Evolutionary conservation across 2,888 invertebrate species (phyloP).

Genomic region (Pardosa pseudoannulata): DNA sequence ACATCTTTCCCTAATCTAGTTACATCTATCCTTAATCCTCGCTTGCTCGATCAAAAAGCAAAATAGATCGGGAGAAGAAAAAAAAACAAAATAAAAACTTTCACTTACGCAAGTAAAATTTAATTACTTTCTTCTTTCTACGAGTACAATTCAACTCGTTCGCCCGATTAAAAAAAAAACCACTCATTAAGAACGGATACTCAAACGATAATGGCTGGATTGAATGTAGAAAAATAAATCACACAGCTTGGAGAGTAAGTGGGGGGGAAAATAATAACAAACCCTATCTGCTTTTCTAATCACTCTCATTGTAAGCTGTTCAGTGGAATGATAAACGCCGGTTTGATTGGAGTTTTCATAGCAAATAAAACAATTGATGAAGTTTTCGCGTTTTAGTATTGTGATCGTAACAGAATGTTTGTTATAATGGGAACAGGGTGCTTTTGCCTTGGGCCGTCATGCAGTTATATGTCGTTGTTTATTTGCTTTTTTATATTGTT

Average conservation of each 20-base stretch:
- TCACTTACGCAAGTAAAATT: neutral
- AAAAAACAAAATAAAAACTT: no score
- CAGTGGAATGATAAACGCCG: neutral
- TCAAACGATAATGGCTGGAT: neutral
- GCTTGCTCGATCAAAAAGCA: neutral
- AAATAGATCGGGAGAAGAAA: no score
- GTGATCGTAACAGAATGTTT: neutral
- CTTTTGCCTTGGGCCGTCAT: neutral
- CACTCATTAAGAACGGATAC: neutral
- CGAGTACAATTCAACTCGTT: no score
- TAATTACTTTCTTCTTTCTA: neutral
- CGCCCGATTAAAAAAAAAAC: no score
- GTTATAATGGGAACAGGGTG: neutral
- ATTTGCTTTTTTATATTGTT: no score
- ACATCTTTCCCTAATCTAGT: neutral
- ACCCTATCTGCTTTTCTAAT: neutral
- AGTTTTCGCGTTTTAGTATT: neutral
- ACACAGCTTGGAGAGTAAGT: neutral
- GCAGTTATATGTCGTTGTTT: no score
- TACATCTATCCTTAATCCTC: neutral
- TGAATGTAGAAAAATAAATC: neutral
- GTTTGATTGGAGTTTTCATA: neutral
- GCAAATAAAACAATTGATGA: neutral
- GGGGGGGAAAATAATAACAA: neutral
- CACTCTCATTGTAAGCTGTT: neutral